These are phyloP conservation scores for Halichoerus grypus DNA, from an alignment of 2,113 vertebrate genomes.

Conservation along the genomic window DNA sequence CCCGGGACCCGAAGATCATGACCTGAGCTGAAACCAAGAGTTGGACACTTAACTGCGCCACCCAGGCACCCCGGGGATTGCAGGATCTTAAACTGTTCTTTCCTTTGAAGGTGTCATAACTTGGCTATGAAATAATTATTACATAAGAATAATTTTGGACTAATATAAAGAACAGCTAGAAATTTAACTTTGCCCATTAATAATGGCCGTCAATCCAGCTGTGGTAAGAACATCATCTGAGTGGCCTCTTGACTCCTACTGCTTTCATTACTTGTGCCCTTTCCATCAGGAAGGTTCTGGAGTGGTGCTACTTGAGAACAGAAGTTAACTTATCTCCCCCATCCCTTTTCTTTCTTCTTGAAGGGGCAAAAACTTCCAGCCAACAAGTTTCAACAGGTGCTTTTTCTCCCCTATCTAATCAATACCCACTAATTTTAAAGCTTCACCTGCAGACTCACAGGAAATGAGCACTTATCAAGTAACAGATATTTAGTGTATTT, in stretches of 20 bases:
- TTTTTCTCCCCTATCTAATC: slow-evolving; percentile 38
- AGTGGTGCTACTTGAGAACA: neutral
- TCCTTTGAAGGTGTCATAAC: neutral
- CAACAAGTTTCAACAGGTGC: neutral
- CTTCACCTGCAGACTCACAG: neutral
- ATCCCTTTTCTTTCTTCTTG: neutral
- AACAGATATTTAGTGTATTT: slow-evolving; percentile 44
- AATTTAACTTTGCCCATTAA: neutral
- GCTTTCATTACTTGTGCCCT: neutral
- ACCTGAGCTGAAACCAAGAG: neutral
- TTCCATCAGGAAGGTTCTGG: neutral
- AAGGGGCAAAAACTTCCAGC: neutral
- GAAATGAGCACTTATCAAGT: slow-evolving; percentile 33
- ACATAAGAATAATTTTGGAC: neutral
- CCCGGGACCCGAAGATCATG: neutral
- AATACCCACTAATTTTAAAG: slow-evolving; percentile 43
- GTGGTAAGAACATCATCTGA: slow-evolving; percentile 21
- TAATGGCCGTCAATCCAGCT: neutral
- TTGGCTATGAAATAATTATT: neutral
- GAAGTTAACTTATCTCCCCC: neutral
- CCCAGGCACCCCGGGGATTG: neutral
- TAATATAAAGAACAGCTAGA: neutral
- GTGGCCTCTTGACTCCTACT: neutral
- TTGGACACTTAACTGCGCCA: neutral
- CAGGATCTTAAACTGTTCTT: neutral